Conservation (phyloP, 2,888 invertebrate species). For the Melanostoma scalare region DNA sequence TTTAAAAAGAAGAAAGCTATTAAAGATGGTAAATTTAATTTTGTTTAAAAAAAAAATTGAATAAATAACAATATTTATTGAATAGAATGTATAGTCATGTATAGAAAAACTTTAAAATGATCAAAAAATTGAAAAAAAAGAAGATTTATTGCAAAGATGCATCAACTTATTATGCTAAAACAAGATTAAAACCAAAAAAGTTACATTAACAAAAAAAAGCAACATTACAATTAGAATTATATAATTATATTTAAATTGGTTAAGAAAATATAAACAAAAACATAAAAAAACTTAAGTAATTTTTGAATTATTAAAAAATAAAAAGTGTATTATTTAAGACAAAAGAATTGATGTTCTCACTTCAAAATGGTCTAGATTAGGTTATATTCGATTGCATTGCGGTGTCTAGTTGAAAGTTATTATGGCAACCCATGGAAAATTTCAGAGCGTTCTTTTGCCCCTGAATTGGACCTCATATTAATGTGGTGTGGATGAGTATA, state of each 20-base stretch:
- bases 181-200: slow-evolving; percentile 21
- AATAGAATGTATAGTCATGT: slow-evolving; percentile 56
- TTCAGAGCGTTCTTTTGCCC: too few relatives aligned
- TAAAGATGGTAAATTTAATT: slow-evolving; percentile 21
- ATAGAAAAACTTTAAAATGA: slow-evolving; percentile 53
- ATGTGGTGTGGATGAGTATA: too few relatives aligned
- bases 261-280: slow-evolving; percentile 40
- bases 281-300: slow-evolving; percentile 52
- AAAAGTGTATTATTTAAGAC: slow-evolving; percentile 54
- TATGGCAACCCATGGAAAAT: too few relatives aligned
- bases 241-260: slow-evolving; percentile 42
- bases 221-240: slow-evolving; percentile 57
- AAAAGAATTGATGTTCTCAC: not conserved
- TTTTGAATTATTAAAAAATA: slow-evolving; percentile 63
- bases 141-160: slow-evolving; percentile 26
- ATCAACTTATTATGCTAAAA: slow-evolving; percentile 59
- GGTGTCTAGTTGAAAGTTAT: not conserved
- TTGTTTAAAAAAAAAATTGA: slow-evolving; percentile 1
- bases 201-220: slow-evolving; percentile 33
- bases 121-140: slow-evolving; percentile 5
- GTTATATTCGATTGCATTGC: too few relatives aligned
- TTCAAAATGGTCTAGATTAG: too few relatives aligned
- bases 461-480: too few relatives aligned
- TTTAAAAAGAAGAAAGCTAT: slow-evolving; percentile 15
- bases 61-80: slow-evolving; percentile 38